Conservation (phyloP, 2,113 vertebrate species). For the Cinclus mexicanus region DNA sequence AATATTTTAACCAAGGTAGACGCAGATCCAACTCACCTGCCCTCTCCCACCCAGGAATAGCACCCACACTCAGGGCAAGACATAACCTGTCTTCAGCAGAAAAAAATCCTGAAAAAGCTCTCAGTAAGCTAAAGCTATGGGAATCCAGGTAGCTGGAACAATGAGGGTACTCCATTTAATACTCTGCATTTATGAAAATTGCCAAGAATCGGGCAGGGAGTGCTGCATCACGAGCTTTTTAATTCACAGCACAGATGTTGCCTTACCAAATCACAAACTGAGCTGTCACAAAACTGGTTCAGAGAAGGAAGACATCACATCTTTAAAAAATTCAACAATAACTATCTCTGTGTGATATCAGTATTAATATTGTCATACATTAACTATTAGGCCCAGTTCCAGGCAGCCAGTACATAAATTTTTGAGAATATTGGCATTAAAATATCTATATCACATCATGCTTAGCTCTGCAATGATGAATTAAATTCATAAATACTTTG, state of each 20-base stretch:
- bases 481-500: background rate
- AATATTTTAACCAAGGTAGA: background rate
- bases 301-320: background rate
- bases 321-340: background rate
- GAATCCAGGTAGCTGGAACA: background rate
- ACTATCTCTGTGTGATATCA: background rate
- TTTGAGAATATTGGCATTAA: background rate
- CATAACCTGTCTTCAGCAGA: background rate
- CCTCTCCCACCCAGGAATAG: background rate
- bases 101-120: background rate
- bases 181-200: background rate
- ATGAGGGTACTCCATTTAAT: background rate
- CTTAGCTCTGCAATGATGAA: background rate
- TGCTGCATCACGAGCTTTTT: background rate
- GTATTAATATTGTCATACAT: background rate
- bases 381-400: background rate
- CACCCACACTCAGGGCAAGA: background rate
- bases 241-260: background rate
- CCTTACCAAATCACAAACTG: background rate
- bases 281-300: background rate
- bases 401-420: background rate
- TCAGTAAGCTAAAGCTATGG: background rate
- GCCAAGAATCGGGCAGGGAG: background rate
- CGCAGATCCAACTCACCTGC: background rate
- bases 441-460: background rate